phyloP scores from a whole-genome alignment of 2,888 invertebrate species.

The Linnaemya vulpina region DNA sequence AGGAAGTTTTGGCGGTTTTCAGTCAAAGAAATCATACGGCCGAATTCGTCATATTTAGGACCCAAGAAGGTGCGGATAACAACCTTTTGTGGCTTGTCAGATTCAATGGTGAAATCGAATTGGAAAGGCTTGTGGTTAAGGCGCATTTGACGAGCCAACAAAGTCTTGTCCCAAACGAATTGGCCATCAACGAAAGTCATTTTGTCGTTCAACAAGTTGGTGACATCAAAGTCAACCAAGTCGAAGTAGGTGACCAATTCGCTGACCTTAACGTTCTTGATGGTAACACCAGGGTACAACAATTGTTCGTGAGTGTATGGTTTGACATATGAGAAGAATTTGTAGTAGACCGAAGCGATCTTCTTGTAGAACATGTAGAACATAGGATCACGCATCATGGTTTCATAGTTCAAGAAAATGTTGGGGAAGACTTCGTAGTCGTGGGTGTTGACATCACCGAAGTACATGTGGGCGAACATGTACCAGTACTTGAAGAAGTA shows the following conservation, averaged over 20 bases:
- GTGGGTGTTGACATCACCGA: conserved; percentile 73
- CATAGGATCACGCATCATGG: conserved; percentile 88
- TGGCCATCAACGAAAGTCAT: conserved; percentile 83
- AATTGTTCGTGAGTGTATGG: conserved; percentile 86
- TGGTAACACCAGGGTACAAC: conserved; percentile 85
- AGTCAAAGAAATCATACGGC: conserved; percentile 85
- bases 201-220: conserved; percentile 85
- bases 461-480: conserved; percentile 67
- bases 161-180: conserved; percentile 79
- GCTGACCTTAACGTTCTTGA: conserved; percentile 86
- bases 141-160: conserved; percentile 86
- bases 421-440: conserved; percentile 83
- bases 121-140: conserved; percentile 87
- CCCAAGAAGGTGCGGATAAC: conserved; percentile 88
- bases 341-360: conserved; percentile 85
- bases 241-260: conserved; percentile 89
- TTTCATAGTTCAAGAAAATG: conserved; percentile 86
- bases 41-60: conserved; percentile 87
- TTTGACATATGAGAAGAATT: conserved; percentile 85
- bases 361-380: conserved; percentile 87
- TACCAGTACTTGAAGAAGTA: conserved; percentile 75
- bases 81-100: conserved; percentile 85
- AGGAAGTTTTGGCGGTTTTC: conserved; percentile 86
- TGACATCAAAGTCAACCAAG: conserved; percentile 86
- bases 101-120: conserved; percentile 84